These are phyloP conservation scores for Drosophila pallidifrons DNA, from an alignment of 1,140 invertebrate species.

Conservation along the genomic window DNA sequence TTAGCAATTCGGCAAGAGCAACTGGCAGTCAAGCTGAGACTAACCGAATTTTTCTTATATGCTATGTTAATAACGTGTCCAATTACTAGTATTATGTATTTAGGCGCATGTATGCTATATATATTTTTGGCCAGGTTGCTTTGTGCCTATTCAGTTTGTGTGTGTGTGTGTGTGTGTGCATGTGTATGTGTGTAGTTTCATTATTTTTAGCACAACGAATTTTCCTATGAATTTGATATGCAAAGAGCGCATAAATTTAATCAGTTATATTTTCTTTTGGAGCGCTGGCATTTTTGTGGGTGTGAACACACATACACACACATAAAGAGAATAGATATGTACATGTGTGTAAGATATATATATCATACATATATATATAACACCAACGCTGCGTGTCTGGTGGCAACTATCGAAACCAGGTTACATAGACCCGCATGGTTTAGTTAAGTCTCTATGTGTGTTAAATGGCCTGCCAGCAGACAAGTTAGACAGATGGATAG, in stretches of 20 bases:
- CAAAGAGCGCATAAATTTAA: conserved; percentile 74
- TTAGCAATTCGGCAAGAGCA: too few species aligned
- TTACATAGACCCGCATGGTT: conserved; percentile 41
- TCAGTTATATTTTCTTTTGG: conserved; percentile 50
- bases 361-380: conserved; percentile 13
- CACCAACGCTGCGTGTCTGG: conserved; percentile 24
- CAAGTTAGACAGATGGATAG: neutral
- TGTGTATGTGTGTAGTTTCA: neutral
- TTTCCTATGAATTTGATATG: conserved; percentile 56
- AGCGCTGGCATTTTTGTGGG: conserved; percentile 23
- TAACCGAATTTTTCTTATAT: too few species aligned
- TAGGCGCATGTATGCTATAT: neutral
- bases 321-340: neutral
- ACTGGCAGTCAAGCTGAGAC: too few species aligned
- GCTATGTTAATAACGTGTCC: conserved; percentile 15
- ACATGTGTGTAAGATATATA: neutral
- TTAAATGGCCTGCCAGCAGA: neutral
- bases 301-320: conserved; percentile 23
- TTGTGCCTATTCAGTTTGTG: too few species aligned
- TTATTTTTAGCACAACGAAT: conserved; percentile 26
- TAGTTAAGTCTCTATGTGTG: neutral
- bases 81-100: conserved; percentile 18
- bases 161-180: too few species aligned
- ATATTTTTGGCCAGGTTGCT: neutral
- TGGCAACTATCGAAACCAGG: conserved; percentile 44